Percentiles rank a stretch among this genome's conserved stretches.
Conservation (phyloP, 2,113 vertebrate species). For the Emberiza fucata region DNA sequence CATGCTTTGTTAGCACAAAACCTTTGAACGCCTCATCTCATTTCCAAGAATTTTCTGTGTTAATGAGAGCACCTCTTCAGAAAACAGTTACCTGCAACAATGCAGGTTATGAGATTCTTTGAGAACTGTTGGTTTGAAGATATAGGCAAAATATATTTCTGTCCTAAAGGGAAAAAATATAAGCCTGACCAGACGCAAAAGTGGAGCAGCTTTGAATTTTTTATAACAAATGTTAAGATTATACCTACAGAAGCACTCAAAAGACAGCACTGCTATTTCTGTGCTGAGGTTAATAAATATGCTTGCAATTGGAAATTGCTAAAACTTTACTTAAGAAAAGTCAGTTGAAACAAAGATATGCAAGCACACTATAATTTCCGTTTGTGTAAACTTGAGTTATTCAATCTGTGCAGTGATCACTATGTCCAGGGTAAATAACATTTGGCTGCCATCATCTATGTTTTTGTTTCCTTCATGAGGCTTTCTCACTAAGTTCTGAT, state of each 20-base stretch:
- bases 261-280: background rate
- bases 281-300: background rate
- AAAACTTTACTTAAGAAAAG: background rate
- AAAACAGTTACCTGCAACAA: background rate
- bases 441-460: background rate
- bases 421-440: background rate
- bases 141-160: background rate
- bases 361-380: background rate
- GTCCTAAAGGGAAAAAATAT: background rate
- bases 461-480: background rate
- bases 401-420: background rate
- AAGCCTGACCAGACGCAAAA: background rate
- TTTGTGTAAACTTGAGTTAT: background rate
- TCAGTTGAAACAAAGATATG: background rate
- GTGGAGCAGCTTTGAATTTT: background rate
- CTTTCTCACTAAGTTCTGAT: background rate
- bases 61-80: background rate
- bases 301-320: background rate
- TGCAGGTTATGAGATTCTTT: background rate
- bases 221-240: background rate
- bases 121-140: background rate
- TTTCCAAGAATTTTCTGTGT: background rate
- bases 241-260: background rate
- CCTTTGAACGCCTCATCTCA: background rate
- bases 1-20: background rate